Evolutionary conservation across 2,888 invertebrate genomes (phyloP), one percentile per base, ranked within the genome.

Genomic region (Diachrysia chrysitis): DNA sequence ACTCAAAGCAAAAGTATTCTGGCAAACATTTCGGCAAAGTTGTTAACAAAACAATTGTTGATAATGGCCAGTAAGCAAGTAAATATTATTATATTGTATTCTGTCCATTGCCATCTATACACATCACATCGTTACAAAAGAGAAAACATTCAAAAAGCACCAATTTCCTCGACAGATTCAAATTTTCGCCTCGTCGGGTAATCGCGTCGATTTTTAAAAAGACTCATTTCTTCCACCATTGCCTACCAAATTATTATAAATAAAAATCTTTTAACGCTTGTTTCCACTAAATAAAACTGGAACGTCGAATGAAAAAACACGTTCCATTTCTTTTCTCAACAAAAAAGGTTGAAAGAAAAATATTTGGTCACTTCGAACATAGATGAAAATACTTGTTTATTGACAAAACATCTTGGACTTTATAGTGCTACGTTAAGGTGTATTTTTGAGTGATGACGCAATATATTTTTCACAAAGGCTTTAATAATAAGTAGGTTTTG

Each of bases 351-450:
- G 69, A 85, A 83, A 82, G 83, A 82, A 88, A 87, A 86, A 87
- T 85, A 87, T 88, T 89, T 87, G 88, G 85, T 84, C 87, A 87
- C 79, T 85, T 51, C 58, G 42, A 69, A 71, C 74, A 78, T 67
- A 73, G 71, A 70, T 69, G 63, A 71, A 78, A 77, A 76, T 72
- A 71, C 71, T 72, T 69, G 65, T 71, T 46, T 17, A 55, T 77
- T 37, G 62, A 46, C 68, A 69, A 58, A 14, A 59, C 32, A 82
- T 63, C 66, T 76, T 76, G 19, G 35, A 62, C 81, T 76, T 61
- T 83, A 60, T 16, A 0, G 0, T 4, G 6, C 0, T 0, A 23
- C 0, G 0, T 2, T 70, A 79, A 42, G 64, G 83, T 75, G 21
- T n/a, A 46, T 69, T 79, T 81, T 76, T 58, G 65, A 42, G 7